phyloP scores from a whole-genome alignment of 1,140 invertebrate genomes.

The Bombus ignitus region DNA sequence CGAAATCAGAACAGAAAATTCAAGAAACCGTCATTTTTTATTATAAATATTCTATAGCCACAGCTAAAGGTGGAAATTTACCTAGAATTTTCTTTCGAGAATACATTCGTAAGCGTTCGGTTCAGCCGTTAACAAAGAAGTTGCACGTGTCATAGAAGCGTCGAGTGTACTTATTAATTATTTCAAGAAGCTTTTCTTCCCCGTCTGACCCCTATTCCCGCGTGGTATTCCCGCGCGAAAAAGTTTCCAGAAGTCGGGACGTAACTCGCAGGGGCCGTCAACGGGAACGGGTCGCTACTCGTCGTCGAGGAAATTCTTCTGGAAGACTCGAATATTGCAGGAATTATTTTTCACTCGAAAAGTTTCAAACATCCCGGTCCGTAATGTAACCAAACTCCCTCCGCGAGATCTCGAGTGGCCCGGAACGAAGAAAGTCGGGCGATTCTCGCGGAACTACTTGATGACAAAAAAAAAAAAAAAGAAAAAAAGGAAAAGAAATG shows the following conservation, averaged over 20 bases:
- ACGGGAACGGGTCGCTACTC: conserved; percentile 25
- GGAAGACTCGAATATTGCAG: conserved; percentile 49
- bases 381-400: conserved; percentile 53
- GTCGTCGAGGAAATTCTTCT: conserved; percentile 15
- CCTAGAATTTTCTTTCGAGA: neutral
- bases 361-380: conserved; percentile 43
- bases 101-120: no score
- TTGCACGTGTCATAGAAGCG: neutral
- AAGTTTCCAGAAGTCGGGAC: conserved; percentile 32
- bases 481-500: neutral
- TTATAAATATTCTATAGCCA: neutral
- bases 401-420: conserved; percentile 29
- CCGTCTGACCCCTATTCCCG: neutral
- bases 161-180: neutral
- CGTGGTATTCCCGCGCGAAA: conserved; percentile 1
- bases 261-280: conserved; percentile 51
- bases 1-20: neutral
- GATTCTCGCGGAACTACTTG: conserved; percentile 35
- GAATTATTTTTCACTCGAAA: conserved; percentile 65
- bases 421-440: conserved; percentile 48
- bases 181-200: conserved; percentile 1
- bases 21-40: neutral
- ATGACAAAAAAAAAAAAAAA: neutral
- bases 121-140: neutral
- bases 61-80: neutral